A percentile compares a stretch with the other conserved stretches of the same genome.
These are phyloP conservation scores for Hydrozoanthus gracilis DNA, from an alignment of 92 coral and sea anemone species.

Conservation along the genomic window DNA sequence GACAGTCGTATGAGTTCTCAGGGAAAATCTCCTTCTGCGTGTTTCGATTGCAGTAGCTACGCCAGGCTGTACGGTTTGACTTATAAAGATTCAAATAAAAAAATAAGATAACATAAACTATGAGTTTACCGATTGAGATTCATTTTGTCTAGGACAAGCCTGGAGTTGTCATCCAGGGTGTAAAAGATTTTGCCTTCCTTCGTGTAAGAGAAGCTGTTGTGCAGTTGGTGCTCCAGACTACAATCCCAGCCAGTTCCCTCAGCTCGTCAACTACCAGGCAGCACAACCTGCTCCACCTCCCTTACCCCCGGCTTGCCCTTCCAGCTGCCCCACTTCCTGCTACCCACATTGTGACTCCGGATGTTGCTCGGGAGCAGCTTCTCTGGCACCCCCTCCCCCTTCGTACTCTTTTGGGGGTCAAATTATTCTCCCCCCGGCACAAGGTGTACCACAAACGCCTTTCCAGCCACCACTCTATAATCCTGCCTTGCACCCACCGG, in stretches of 20 bases:
- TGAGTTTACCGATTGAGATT: neutral
- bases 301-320: constrained; percentile 82
- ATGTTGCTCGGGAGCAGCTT: constrained; percentile 71
- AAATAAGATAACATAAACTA: no score
- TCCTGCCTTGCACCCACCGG: constrained; percentile 33
- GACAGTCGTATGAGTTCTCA: no score
- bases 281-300: constrained; percentile 85
- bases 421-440: constrained; percentile 45
- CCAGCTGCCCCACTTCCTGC: constrained; percentile 79
- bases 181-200: constrained; percentile 87
- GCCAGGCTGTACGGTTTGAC: no score
- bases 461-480: constrained; percentile 27
- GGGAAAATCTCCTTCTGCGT: no score
- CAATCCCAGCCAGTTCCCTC: constrained; percentile 86
- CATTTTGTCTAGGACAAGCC: constrained; percentile 58
- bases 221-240: constrained; percentile 87
- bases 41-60: no score
- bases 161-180: constrained; percentile 99
- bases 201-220: constrained; percentile 98
- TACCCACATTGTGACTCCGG: constrained; percentile 90
- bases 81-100: no score
- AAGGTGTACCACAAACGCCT: constrained; percentile 27
- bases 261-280: constrained; percentile 89
- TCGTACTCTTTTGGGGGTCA: constrained; percentile 44
- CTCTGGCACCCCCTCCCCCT: constrained; percentile 52